These are phyloP conservation scores for Pangasius macronema DNA, from an alignment of 2,797 vertebrate genomes.

Conservation along the genomic window DNA sequence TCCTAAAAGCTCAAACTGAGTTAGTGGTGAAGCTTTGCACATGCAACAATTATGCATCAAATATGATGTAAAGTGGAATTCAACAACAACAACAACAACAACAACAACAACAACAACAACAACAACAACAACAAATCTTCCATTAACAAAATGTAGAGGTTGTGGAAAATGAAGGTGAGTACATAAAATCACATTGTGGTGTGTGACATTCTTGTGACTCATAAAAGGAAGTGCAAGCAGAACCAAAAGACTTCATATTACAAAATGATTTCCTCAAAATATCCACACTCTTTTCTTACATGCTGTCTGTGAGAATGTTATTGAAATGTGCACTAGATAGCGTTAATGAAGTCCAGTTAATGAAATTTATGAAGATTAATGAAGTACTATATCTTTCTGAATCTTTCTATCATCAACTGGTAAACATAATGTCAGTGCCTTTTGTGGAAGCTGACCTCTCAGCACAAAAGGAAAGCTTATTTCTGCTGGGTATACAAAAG, in stretches of 20 bases:
- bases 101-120: neutral
- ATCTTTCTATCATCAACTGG: neutral
- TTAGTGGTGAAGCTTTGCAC: neutral
- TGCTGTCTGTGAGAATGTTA: constrained; percentile 6
- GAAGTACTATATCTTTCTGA: no score
- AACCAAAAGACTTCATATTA: constrained; percentile 22
- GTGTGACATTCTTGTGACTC: constrained; percentile 36
- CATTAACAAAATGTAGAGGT: constrained; percentile 1
- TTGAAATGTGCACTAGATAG: neutral
- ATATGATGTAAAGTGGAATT: neutral
- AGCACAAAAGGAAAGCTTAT: constrained; percentile 32
- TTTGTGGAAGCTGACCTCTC: constrained; percentile 24
- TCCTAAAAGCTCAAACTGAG: constrained; percentile 2
- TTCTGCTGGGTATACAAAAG: constrained; percentile 27
- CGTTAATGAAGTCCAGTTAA: neutral
- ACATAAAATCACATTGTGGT: constrained; percentile 12
- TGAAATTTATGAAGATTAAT: neutral
- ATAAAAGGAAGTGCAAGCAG: constrained; percentile 41
- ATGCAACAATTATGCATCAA: neutral
- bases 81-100: neutral
- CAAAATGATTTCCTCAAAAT: constrained; percentile 27
- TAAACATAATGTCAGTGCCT: neutral
- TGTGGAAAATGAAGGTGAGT: constrained; percentile 17
- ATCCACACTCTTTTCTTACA: neutral
- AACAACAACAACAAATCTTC: neutral